Base-by-base conservation (phyloP, 2,888 invertebrate species). In the Furcula furcula region DNA sequence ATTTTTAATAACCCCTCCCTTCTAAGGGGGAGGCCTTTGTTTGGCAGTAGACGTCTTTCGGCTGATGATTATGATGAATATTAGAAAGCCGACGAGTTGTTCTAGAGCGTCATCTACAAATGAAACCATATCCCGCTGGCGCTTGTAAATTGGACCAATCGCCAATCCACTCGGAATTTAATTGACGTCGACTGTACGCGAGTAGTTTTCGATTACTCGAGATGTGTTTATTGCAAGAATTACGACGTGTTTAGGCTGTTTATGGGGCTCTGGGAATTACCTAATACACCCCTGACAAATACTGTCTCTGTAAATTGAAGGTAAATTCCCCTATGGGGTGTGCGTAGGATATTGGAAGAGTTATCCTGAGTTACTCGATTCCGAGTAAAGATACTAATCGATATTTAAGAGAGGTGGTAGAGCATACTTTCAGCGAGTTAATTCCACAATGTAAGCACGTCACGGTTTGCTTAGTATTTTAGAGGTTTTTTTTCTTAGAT, bases 201-300 rank as follows among this genome's bases (percentile, higher is more conserved):
- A 48, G 55, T 67, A 67, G 65, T 64, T 65, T 68, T 62, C 58
- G 65, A 71, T 71, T 62, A 59, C 52, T 46, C 14, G 36, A 38
- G 60, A 53, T 46, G 47, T 59, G 59, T 61, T 63, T 55, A 63
- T 52, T 49, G 34, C 50, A 36, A 12, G n/a, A 28, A 13, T 23
- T 9, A 34, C 16, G 41, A 34, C 36, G 27, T 50, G 41, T 50
- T 59, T 53, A 51, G 32, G 26, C 22, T 34, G 40, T 38, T 34
- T 19, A 27, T 27, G 15, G 14, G 7, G 23, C 15, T 15, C 27
- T 9, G 27, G 27, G 27, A 27, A 27, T 27, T 27, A 15, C 15
- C 15, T 15, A 14, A 15, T 27, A 27, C 27, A 12, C 12, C n/a
- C 23, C 12, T 7, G 23, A 7, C 12, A 13, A 7, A 12, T 3